phyloP scores from a whole-genome alignment of 2,888 invertebrate genomes.

The Melanostoma mellinum region DNA sequence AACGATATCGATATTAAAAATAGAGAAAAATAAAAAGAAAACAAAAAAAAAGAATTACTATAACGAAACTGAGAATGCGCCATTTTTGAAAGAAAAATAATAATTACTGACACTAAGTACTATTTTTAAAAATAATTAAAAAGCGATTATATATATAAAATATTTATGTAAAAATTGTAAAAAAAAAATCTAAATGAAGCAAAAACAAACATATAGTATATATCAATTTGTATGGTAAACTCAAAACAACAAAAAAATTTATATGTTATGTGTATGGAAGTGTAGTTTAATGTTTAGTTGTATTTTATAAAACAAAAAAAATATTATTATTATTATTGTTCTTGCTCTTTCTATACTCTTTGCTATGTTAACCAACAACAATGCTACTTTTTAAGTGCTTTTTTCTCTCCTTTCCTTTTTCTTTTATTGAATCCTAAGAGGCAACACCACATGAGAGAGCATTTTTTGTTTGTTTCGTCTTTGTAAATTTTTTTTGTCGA shows the following conservation, averaged over 20 bases:
- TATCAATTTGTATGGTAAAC: conserved; percentile 46
- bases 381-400: conserved; percentile 15
- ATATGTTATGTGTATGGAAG: conserved; percentile 14
- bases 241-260: conserved; percentile 16
- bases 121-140: conserved; percentile 49
- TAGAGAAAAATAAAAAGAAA: background rate
- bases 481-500: conserved; percentile 32
- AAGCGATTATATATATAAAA: conserved; percentile 54
- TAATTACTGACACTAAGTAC: conserved; percentile 43
- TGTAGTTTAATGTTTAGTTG: conserved; percentile 67
- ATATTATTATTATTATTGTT: conserved; percentile 29
- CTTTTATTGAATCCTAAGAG: background rate
- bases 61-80: conserved; percentile 47
- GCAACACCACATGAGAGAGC: conserved; percentile 32
- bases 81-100: conserved; percentile 56
- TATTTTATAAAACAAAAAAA: conserved; percentile 33
- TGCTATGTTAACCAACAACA: conserved; percentile 9
- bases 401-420: conserved; percentile 38
- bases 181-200: conserved; percentile 67
- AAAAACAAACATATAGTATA: conserved; percentile 48
- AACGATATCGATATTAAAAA: conserved; percentile 50
- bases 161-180: conserved; percentile 73
- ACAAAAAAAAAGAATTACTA: conserved; percentile 36
- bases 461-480: conserved; percentile 33
- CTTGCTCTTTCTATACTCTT: conserved; percentile 24